phyloP scores from a whole-genome alignment of 1,140 invertebrate genomes.

The Steinernema khuongi region DNA sequence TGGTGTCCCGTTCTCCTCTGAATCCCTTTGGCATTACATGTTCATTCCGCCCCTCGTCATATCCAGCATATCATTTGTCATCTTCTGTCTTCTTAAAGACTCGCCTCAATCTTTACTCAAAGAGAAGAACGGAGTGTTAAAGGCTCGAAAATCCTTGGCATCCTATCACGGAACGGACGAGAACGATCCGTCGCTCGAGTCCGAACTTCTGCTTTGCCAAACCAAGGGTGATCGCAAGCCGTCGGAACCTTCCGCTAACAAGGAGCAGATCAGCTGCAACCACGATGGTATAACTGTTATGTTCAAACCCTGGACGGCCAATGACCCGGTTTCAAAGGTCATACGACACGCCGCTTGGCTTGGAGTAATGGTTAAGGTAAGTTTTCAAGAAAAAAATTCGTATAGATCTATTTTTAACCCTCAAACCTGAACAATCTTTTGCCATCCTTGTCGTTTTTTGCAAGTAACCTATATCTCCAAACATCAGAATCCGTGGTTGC shows the following conservation, averaged over 20 bases:
- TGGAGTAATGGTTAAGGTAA: conserved; percentile 43
- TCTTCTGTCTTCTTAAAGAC: conserved; percentile 33
- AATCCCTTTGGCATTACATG: conserved; percentile 34
- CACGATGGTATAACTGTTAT: conserved; percentile 32
- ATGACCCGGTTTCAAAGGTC: conserved; percentile 33
- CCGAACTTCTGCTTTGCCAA: conserved; percentile 32
- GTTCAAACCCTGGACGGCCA: conserved; percentile 41
- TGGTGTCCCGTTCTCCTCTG: conserved; percentile 36
- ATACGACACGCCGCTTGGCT: conserved; percentile 43
- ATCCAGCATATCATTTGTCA: conserved; percentile 27
- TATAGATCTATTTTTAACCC: too few species aligned
- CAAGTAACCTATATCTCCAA: too few species aligned
- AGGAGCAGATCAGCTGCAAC: conserved; percentile 1
- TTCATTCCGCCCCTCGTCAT: conserved; percentile 33
- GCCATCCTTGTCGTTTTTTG: too few species aligned
- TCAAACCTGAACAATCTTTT: too few species aligned
- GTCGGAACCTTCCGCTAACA: neutral
- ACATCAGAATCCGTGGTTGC: too few species aligned
- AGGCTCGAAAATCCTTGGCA: conserved; percentile 35
- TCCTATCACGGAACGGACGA: conserved; percentile 30
- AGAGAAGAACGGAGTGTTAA: conserved; percentile 26
- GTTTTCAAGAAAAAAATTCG: conserved; percentile 6
- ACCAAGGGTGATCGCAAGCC: conserved; percentile 21
- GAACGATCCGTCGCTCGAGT: conserved; percentile 32
- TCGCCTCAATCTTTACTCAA: conserved; percentile 36